phyloP scores from a whole-genome alignment of 2,113 vertebrate species.

The Leucosticte australis region DNA sequence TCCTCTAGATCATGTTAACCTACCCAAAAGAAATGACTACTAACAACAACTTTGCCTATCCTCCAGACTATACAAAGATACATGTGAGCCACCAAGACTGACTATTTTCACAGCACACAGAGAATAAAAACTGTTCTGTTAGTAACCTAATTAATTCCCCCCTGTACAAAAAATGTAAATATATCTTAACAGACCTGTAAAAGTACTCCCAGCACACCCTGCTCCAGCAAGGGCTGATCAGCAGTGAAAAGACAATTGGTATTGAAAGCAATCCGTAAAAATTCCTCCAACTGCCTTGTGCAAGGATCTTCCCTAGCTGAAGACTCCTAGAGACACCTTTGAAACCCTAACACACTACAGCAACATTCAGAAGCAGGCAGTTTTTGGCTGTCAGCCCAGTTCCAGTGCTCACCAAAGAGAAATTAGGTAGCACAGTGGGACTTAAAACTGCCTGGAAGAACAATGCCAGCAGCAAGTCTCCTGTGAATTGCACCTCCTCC shows the following conservation, averaged over 20 bases:
- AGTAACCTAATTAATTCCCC: neutral
- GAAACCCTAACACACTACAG: neutral
- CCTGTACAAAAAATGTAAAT: neutral
- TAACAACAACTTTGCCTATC: neutral
- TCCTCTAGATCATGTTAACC: neutral
- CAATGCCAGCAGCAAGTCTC: neutral
- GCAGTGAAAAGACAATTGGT: neutral
- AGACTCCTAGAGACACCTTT: neutral
- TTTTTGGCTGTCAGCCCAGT: neutral
- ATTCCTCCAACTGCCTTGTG: neutral
- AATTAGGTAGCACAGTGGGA: neutral
- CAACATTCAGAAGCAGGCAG: neutral
- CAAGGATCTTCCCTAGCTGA: neutral
- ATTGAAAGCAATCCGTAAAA: accelerated
- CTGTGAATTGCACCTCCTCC: neutral
- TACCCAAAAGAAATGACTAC: neutral
- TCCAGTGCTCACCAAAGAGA: neutral
- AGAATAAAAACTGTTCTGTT: neutral
- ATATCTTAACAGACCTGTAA: neutral
- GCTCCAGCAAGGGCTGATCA: neutral
- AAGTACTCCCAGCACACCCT: neutral
- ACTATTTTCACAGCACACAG: neutral
- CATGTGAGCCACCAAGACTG: neutral
- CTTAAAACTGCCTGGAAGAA: neutral
- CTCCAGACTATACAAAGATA: neutral